These are phyloP conservation scores for Protosalanx chinensis DNA, from an alignment of 2,797 vertebrate species.

Conservation along the genomic window DNA sequence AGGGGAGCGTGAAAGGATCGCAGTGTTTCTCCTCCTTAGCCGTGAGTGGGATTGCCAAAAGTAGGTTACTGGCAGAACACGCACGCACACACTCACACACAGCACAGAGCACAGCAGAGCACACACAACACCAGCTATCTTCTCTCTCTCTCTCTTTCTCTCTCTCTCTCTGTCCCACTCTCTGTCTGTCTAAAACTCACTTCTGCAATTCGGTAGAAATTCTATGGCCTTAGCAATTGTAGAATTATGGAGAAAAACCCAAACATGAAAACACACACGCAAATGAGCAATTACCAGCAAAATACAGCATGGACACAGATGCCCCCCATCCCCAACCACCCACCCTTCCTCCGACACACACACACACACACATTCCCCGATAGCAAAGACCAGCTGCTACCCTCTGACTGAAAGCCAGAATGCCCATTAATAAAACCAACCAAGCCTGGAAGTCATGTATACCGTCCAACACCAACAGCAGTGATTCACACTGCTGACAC, in stretches of 20 bases:
- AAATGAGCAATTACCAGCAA: background rate
- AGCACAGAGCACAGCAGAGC: constrained; percentile 7
- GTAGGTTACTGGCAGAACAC: constrained; percentile 56
- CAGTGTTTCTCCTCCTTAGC: constrained; percentile 51
- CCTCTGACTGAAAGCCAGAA: constrained; percentile 32
- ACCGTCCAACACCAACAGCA: background rate
- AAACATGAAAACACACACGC: background rate
- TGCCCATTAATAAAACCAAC: constrained; percentile 47
- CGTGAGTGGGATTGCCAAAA: constrained; percentile 44
- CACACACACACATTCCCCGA: background rate
- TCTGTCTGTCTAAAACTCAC: no score
- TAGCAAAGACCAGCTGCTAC: background rate
- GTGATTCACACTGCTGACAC: background rate
- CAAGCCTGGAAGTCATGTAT: constrained; percentile 14
- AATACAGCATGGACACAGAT: background rate
- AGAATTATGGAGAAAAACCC: no score
- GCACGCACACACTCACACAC: constrained; percentile 17
- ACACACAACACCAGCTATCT: constrained; percentile 50
- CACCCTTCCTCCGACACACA: background rate
- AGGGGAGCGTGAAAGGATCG: constrained; percentile 45
- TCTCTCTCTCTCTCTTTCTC: constrained; percentile 30
- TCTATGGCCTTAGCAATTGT: no score
- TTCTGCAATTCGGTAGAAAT: no score
- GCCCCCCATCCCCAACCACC: background rate
- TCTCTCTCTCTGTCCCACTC: background rate